Conservation (phyloP, 2,113 vertebrate genomes). For the Phoxinus phoxinus region DNA sequence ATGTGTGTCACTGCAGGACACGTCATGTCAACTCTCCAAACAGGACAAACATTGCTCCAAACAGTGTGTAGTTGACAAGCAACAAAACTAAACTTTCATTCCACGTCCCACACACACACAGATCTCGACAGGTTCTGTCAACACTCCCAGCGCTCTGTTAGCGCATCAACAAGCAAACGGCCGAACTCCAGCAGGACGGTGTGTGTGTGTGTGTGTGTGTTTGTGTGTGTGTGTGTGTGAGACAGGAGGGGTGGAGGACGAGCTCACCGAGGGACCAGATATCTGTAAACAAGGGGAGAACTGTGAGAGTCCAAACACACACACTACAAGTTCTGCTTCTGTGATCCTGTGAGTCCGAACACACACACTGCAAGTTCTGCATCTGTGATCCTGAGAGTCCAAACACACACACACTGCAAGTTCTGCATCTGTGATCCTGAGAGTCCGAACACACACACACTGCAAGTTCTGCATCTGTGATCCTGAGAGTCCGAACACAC, state of each 20-base stretch:
- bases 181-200: slow-evolving; percentile 54
- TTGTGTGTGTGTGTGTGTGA: slow-evolving; percentile 1
- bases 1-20: too few species aligned
- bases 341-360: too few species aligned
- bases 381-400: too few species aligned
- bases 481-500: too few species aligned
- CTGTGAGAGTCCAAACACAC: too few species aligned
- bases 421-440: too few species aligned
- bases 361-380: too few species aligned
- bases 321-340: too few species aligned
- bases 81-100: not conserved
- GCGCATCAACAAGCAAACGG: slow-evolving; percentile 63
- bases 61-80: not conserved
- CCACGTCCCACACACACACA: not conserved
- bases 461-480: too few species aligned
- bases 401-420: too few species aligned
- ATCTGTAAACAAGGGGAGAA: slow-evolving; percentile 22
- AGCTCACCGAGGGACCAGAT: not conserved
- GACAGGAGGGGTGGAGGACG: not conserved
- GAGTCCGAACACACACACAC: too few species aligned
- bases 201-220: slow-evolving; percentile 22
- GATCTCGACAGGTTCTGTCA: not conserved
- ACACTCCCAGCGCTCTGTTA: slow-evolving; percentile 23
- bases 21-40: not conserved
- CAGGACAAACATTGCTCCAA: not conserved